phyloP scores from a whole-genome alignment of 2,113 vertebrate species.

The Sphyrna mokarran region DNA sequence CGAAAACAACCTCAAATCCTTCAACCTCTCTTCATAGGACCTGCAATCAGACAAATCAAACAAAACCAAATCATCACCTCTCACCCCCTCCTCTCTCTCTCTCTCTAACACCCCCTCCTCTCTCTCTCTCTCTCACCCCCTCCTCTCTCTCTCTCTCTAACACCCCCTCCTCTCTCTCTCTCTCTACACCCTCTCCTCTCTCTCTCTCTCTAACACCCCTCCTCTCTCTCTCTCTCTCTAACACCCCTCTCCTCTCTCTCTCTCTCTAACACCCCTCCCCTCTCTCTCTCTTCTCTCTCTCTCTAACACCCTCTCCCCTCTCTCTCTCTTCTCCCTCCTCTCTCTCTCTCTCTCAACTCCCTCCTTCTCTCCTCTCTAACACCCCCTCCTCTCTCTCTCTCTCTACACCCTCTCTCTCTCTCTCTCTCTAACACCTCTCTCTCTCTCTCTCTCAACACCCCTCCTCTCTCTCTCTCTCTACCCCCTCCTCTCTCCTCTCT shows the following conservation, averaged over 20 bases:
- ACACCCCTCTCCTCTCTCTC: background rate
- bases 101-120: too few relatives aligned
- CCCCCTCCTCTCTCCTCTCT: too few relatives aligned
- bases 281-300: background rate
- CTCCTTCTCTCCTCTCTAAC: background rate
- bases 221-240: too few relatives aligned
- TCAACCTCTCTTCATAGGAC: too few relatives aligned
- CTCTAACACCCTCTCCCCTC: background rate
- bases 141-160: background rate
- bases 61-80: background rate
- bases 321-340: background rate
- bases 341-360: background rate
- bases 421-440: too few relatives aligned
- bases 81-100: too few relatives aligned
- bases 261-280: background rate
- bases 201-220: background rate
- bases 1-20: too few relatives aligned
- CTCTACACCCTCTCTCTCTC: too few relatives aligned
- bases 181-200: background rate
- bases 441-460: background rate
- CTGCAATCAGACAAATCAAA: too few relatives aligned
- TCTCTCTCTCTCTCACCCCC: too few relatives aligned
- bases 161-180: background rate
- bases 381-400: background rate
- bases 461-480: constrained; percentile 39